These are phyloP conservation scores for pig (Sus scrofa) DNA, from an alignment of 2,113 vertebrate species.

Conservation along the genomic window T2T-Sscrofa CM000812.6:287786001-287786500, in stretches of 20 bases:
- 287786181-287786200: background rate
- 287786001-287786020: background rate
- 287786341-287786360: slow-evolving; percentile 63
- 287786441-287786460: background rate
- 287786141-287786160: background rate
- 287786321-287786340: slow-evolving; percentile 60
- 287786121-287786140: background rate
- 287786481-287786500: background rate
- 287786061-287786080: fast-evolving
- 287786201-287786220: fast-evolving
- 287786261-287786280: background rate
- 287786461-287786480: background rate
- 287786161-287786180: background rate
- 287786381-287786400: slow-evolving; percentile 58
- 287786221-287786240: fast-evolving
- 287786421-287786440: slow-evolving; percentile 50
- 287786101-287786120: background rate
- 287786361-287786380: slow-evolving; percentile 74
- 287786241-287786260: fast-evolving
- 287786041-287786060: background rate
- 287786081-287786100: background rate
- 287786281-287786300: background rate
- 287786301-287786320: background rate
- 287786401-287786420: slow-evolving; percentile 15
- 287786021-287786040: fast-evolving